Percentiles rank a stretch among this genome's conserved stretches.
Evolutionary conservation across 2,888 invertebrate species (phyloP).

Genomic region (Cosmia trapezina): DNA sequence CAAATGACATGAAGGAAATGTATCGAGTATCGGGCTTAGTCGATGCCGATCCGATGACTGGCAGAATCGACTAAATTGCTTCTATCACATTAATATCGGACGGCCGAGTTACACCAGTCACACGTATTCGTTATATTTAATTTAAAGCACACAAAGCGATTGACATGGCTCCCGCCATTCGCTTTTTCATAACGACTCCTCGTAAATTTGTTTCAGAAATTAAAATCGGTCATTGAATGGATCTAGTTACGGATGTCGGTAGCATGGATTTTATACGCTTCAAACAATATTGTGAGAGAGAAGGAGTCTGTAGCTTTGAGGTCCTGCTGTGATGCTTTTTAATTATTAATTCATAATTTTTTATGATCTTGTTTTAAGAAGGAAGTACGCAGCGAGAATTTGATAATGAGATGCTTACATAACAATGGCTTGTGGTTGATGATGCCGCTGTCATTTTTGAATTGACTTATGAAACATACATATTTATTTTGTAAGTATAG

Average conservation of each 20-base stretch:
- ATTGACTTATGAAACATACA: neutral
- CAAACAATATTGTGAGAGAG: constrained; percentile 24
- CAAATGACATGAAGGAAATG: constrained; percentile 76
- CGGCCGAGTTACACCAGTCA: constrained; percentile 77
- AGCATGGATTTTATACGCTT: constrained; percentile 65
- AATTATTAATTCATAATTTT: constrained; percentile 42
- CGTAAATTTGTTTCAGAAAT: constrained; percentile 79
- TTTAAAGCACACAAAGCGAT: constrained; percentile 88
- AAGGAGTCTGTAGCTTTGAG: constrained; percentile 37
- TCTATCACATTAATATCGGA: constrained; percentile 83
- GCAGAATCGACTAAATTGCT: constrained; percentile 85
- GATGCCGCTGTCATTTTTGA: neutral
- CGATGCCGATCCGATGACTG: constrained; percentile 81
- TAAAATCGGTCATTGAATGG: constrained; percentile 72
- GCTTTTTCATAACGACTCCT: constrained; percentile 81
- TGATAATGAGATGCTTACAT: constrained; percentile 14
- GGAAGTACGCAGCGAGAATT: constrained; percentile 11
- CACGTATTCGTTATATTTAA: constrained; percentile 85
- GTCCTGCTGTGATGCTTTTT: constrained; percentile 51
- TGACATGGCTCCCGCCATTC: constrained; percentile 84
- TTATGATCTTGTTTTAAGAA: constrained; percentile 21
- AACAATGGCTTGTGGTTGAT: constrained; percentile 22
- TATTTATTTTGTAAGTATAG: too few relatives aligned
- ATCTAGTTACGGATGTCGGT: constrained; percentile 73
- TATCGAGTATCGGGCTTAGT: constrained; percentile 69